Evolutionary conservation across 2,888 invertebrate species (phyloP).

Genomic region (Sisyra nigra): DNA sequence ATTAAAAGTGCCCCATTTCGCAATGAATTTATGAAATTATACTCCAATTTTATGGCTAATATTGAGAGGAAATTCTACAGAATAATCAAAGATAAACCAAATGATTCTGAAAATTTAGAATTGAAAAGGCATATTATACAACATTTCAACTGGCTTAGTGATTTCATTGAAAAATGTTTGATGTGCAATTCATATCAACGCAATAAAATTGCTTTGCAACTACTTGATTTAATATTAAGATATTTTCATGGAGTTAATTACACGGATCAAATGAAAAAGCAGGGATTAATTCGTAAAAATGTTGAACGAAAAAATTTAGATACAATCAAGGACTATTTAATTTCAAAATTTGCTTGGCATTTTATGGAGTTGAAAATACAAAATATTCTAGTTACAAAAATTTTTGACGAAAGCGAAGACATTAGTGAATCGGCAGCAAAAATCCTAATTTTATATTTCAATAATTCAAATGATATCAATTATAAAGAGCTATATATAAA

Average conservation of each 20-base stretch:
- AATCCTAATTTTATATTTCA: background rate
- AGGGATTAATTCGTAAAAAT: background rate
- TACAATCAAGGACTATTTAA: slow-evolving; percentile 1
- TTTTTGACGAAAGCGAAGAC: background rate
- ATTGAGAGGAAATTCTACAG: background rate
- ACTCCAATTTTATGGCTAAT: slow-evolving; percentile 1
- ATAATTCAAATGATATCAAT: background rate
- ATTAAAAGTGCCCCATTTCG: slow-evolving; percentile 3
- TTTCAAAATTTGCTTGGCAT: background rate
- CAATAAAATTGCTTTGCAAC: background rate
- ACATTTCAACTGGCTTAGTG: background rate
- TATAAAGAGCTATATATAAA: background rate
- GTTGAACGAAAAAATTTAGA: background rate
- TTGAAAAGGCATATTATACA: background rate
- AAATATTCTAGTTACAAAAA: background rate
- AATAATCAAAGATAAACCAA: background rate
- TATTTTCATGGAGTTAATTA: background rate
- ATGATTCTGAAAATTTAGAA: background rate
- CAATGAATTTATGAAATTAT: slow-evolving; percentile 1
- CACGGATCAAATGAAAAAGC: background rate
- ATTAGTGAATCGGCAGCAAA: background rate
- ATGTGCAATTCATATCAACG: slow-evolving; percentile 2
- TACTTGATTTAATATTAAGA: slow-evolving; percentile 1
- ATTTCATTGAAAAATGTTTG: background rate
- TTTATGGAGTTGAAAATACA: background rate